Evolutionary conservation across 2,797 vertebrate species (phyloP).

Genomic region (Toxotes lorentzi): DNA sequence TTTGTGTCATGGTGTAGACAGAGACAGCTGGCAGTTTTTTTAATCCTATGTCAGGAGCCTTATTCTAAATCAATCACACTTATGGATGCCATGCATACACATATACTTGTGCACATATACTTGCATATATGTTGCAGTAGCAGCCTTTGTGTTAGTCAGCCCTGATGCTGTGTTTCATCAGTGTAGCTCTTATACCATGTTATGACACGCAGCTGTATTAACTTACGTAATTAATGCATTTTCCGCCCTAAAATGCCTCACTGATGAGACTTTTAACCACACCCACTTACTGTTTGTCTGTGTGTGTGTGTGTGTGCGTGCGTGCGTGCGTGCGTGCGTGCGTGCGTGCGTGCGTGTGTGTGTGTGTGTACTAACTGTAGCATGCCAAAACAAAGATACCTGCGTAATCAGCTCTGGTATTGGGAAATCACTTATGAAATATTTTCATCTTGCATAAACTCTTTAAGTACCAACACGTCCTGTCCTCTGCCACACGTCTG

Average conservation of each 20-base stretch:
- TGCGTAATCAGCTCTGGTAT: constrained; percentile 26
- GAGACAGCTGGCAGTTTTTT: no score
- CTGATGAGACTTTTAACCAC: constrained; percentile 34
- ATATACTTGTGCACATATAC: no score
- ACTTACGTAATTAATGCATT: background rate
- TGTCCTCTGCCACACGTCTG: background rate
- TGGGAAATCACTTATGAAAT: constrained; percentile 55
- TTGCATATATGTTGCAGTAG: background rate
- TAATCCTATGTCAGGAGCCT: no score
- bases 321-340: background rate
- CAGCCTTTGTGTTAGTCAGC: background rate
- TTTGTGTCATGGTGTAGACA: no score
- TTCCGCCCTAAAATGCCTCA: constrained; percentile 39
- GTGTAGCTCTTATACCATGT: constrained; percentile 13
- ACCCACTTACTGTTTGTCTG: background rate
- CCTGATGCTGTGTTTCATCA: background rate
- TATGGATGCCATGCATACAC: no score
- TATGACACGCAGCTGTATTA: constrained; percentile 20
- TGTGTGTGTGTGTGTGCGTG: background rate
- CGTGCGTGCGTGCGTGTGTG: background rate
- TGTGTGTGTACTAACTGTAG: background rate
- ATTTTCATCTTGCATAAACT: constrained; percentile 40
- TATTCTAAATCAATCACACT: no score
- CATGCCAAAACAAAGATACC: constrained; percentile 56
- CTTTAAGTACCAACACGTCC: no score